These are phyloP conservation scores for Spilogale gracilis DNA, from an alignment of 2,113 vertebrate genomes.

Conservation along the genomic window DNA sequence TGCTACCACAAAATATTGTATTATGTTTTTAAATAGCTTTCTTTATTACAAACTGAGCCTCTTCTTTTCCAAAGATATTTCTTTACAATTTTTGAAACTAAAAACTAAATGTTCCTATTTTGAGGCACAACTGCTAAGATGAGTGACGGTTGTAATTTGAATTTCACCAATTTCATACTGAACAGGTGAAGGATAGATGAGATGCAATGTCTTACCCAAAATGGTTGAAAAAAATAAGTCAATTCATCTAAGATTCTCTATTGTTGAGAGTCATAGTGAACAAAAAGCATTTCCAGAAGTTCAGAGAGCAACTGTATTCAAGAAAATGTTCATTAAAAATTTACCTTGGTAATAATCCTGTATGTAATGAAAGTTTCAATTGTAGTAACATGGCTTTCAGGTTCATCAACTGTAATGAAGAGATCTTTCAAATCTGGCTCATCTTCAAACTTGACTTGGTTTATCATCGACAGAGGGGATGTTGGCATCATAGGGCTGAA, in stretches of 20 bases:
- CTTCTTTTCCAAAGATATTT: constrained; percentile 26
- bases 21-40: background rate
- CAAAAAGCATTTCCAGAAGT: background rate
- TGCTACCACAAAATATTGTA: background rate
- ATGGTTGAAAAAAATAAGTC: background rate
- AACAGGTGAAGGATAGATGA: background rate
- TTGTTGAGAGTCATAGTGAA: background rate
- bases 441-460: constrained; percentile 96
- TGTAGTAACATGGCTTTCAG: constrained; percentile 96
- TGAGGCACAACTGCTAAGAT: background rate
- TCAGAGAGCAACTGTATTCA: background rate
- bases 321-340: background rate
- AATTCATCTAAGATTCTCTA: background rate
- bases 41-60: background rate
- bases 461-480: constrained; percentile 96
- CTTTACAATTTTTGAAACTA: background rate
- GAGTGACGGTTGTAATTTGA: background rate
- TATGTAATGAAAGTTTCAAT: constrained; percentile 99
- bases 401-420: constrained; percentile 95
- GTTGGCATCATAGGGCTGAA: constrained; percentile 90
- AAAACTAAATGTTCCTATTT: background rate
- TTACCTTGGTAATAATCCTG: constrained; percentile 95
- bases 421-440: constrained; percentile 93
- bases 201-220: background rate
- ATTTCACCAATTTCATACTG: background rate